Base-by-base conservation (phyloP, 1,140 invertebrate genomes). In the Drusus annulatus region DNA sequence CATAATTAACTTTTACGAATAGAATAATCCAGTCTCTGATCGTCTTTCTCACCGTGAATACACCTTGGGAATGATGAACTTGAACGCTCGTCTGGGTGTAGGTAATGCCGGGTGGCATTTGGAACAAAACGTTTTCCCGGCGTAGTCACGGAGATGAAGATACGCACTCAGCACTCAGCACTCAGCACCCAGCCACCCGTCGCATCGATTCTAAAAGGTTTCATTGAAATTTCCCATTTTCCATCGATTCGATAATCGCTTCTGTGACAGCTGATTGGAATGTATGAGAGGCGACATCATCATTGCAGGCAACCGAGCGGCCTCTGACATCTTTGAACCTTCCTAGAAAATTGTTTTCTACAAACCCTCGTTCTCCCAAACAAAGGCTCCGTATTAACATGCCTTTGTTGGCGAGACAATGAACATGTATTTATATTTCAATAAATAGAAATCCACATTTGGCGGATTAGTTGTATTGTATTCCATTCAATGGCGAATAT, bases 151-250 rank as follows among this genome's bases (percentile, higher is more conserved):
- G 68, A 15, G 5, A 62, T 25, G 62, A 28, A 36, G 28, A 54
- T 23, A 62, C 75, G 45, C 76, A 52, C 62, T 51, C 76, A 77
- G 23, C 16, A 62, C 75, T 7, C 76, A 52, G 50, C 23, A 52
- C 62, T 51, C 76, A 77, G 23, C 16, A 62, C 75, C 15, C 76
- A 52, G 50, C 23, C 76, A 65, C 19, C 31, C 76, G n/a, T 58
- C 68, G 16, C 23, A 58, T 75, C n/a, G n/a, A 62, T 52, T 73
- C 52, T 54, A 62, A 31, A 51, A 77, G 68, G 21, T 56, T 81
- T 81, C 78, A 81, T 81, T 81, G 76, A 62, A 81, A 81, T 81
- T 81, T 76, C 76, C 80, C 80, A 78, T 65, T 78, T 76, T 73
- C 52, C 28, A 36, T 73, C 80, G 75, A 81, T 78, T 81, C 74